Conservation (phyloP, 1,140 invertebrate genomes). For the Mercenaria mercenaria region DNA sequence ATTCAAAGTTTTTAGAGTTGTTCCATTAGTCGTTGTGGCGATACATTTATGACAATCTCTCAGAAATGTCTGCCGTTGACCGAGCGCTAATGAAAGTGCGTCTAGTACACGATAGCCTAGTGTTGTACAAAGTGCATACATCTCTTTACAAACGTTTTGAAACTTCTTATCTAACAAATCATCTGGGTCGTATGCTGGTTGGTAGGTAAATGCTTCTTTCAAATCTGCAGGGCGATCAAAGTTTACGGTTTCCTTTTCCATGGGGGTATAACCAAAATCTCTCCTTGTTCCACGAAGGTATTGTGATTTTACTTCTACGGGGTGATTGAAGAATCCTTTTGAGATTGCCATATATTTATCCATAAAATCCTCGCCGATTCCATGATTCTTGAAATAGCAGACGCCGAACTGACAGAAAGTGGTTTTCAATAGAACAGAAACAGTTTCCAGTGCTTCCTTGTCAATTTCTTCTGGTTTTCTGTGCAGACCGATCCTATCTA, state of each 20-base stretch:
- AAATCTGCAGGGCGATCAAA: conserved; percentile 38
- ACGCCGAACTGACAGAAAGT: conserved; percentile 61
- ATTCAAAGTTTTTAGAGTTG: conserved; percentile 24
- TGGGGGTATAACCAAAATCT: conserved; percentile 58
- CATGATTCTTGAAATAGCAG: conserved; percentile 70
- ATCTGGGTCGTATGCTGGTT: not conserved
- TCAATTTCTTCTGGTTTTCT: not conserved
- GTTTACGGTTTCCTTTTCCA: conserved; percentile 56
- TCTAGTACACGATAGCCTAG: conserved; percentile 50
- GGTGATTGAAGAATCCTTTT: conserved; percentile 54
- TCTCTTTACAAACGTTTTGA: not conserved
- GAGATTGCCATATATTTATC: conserved; percentile 52
- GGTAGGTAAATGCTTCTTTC: conserved; percentile 50
- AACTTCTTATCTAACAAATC: conserved; percentile 19
- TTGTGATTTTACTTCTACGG: conserved; percentile 55
- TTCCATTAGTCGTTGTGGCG: not conserved
- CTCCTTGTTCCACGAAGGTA: conserved; percentile 14
- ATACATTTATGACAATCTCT: conserved; percentile 32
- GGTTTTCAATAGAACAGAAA: conserved; percentile 38
- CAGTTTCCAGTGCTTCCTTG: not conserved
- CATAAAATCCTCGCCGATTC: conserved; percentile 27
- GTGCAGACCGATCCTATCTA: not conserved
- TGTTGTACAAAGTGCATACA: conserved; percentile 22
- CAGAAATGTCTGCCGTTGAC: conserved; percentile 17
- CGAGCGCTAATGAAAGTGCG: conserved; percentile 63